These are phyloP conservation scores for Protobothrops flavoviridis DNA, from an alignment of 2,113 vertebrate species.

Conservation along the genomic window DNA sequence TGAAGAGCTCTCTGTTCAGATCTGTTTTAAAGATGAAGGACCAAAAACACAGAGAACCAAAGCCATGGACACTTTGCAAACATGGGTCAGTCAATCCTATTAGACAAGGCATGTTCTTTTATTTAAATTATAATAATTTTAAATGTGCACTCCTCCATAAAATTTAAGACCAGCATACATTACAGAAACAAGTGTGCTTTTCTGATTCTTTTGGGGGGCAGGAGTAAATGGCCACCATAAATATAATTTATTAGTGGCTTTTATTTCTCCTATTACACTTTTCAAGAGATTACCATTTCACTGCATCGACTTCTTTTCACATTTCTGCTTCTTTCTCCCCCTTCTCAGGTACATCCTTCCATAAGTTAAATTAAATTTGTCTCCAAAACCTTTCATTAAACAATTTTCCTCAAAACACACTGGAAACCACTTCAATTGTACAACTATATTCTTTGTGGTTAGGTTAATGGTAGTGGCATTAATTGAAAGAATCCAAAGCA, in stretches of 20 bases:
- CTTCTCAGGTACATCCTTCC: background rate
- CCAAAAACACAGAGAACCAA: background rate
- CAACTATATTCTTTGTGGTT: background rate
- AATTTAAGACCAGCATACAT: background rate
- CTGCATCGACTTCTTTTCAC: background rate
- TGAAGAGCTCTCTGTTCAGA: background rate
- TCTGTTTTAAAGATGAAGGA: background rate
- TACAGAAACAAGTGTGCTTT: background rate
- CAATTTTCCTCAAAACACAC: background rate
- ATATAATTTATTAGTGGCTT: background rate
- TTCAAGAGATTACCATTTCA: background rate
- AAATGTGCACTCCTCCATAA: background rate
- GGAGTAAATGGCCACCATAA: background rate
- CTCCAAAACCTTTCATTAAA: background rate
- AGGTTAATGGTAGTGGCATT: background rate
- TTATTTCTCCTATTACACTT: background rate
- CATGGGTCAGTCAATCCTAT: background rate
- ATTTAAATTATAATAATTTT: background rate
- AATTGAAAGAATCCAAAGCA: background rate
- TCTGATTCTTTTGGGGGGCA: background rate
- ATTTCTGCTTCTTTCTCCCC: background rate
- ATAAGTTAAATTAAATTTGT: background rate
- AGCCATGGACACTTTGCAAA: background rate
- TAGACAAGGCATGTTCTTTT: background rate
- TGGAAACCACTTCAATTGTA: background rate